Evolutionary conservation across 2,113 vertebrate species (phyloP).

Genomic region (Pandion haliaetus): DNA sequence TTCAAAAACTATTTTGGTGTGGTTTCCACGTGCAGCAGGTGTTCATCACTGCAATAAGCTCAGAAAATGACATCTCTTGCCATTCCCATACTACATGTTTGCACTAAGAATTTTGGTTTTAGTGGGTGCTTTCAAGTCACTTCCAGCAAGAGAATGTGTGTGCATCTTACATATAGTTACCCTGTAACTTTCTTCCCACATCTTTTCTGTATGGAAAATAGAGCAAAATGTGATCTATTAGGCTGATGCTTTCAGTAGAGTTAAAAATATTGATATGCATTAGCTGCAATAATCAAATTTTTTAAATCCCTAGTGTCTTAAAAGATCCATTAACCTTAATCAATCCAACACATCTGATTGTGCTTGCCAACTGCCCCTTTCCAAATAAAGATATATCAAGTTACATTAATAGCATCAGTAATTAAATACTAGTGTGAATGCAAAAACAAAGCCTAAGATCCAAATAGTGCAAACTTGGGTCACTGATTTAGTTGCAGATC

Average conservation of each 20-base stretch:
- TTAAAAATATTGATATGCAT: slow-evolving; percentile 15
- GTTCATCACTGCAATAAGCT: not conserved
- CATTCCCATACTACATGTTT: not conserved
- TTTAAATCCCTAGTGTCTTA: not conserved
- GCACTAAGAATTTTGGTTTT: not conserved
- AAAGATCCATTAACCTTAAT: slow-evolving; percentile 46
- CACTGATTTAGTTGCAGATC: not conserved
- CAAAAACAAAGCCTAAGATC: not conserved
- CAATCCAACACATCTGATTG: not conserved
- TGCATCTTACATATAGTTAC: not conserved
- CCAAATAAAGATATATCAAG: not conserved
- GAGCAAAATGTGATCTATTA: not conserved
- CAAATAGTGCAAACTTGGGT: not conserved
- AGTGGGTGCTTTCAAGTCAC: not conserved
- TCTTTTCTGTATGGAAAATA: not conserved
- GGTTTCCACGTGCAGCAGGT: not conserved
- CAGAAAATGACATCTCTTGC: not conserved
- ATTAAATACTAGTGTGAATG: not conserved
- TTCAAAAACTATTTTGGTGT: not conserved
- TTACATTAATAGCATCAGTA: not conserved
- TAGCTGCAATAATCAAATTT: not conserved
- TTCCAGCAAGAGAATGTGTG: not conserved
- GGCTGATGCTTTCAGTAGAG: not conserved
- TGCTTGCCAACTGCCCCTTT: slow-evolving; percentile 2
- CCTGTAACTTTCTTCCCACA: not conserved